Percentiles rank a stretch among this genome's conserved stretches.
Conservation (phyloP, 2,113 vertebrate species). For the Anseranas semipalmata region DNA sequence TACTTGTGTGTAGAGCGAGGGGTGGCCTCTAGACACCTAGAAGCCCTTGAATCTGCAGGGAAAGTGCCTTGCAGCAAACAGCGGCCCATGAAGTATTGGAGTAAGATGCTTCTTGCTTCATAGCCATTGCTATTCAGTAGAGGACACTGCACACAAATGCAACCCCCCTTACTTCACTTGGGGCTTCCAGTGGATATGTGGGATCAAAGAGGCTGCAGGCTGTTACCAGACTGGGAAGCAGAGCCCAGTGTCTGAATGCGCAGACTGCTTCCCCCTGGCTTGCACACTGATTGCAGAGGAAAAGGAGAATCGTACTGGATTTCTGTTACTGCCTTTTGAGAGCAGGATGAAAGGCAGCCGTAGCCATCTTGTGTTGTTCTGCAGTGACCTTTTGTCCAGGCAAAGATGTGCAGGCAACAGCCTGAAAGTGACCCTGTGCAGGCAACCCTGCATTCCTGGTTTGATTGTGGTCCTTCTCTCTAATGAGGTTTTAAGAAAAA, state of each 20-base stretch:
- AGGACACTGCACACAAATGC: neutral
- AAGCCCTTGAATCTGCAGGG: neutral
- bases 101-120: neutral
- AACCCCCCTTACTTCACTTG: neutral
- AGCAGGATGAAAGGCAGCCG: neutral
- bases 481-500: constrained; percentile 77
- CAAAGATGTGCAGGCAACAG: neutral
- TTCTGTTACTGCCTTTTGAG: neutral
- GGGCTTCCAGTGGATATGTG: neutral
- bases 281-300: constrained; percentile 30
- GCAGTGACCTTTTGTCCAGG: constrained; percentile 19
- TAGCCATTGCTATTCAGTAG: neutral
- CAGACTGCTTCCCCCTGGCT: neutral
- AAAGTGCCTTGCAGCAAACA: neutral
- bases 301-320: neutral
- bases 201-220: neutral
- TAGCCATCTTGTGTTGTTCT: neutral
- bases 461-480: constrained; percentile 73
- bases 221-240: neutral
- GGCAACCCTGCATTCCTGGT: constrained; percentile 59
- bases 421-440: constrained; percentile 36
- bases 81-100: neutral
- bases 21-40: neutral
- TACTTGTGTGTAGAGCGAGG: neutral
- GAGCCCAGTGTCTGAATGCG: neutral